phyloP scores from a whole-genome alignment of 2,888 invertebrate species.

The Alloscopus bannaensis region DNA sequence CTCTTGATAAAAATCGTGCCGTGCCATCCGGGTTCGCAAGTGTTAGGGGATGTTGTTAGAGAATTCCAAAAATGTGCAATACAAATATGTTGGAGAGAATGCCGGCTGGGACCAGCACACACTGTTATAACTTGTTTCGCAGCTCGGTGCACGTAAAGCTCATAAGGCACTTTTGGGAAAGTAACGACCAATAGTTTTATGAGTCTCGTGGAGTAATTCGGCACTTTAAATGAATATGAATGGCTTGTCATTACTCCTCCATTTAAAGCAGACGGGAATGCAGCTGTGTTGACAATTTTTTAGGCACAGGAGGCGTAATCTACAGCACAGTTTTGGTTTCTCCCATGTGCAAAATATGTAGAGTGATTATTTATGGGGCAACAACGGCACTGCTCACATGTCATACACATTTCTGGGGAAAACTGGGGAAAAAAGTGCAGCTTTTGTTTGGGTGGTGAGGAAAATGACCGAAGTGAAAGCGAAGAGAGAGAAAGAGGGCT shows the following conservation, averaged over 20 bases:
- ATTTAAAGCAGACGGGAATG: background rate
- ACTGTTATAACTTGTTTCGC: background rate
- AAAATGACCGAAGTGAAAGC: background rate
- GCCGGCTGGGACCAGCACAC: background rate
- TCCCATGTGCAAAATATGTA: no score
- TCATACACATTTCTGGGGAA: no score
- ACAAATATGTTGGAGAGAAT: background rate
- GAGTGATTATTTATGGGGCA: no score
- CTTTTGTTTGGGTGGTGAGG: no score
- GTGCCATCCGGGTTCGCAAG: background rate
- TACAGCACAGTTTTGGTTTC: no score
- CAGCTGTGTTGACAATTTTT: no score
- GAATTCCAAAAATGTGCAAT: background rate
- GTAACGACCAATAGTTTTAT: background rate
- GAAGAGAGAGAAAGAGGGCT: constrained; percentile 14
- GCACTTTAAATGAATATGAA: background rate
- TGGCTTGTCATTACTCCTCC: background rate
- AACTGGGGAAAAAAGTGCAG: no score
- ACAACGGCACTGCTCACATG: no score
- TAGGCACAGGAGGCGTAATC: no score
- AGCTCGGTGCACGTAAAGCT: no score
- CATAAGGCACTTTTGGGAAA: background rate
- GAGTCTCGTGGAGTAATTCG: no score
- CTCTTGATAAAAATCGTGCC: no score
- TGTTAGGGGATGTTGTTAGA: background rate